Base-by-base conservation (phyloP, 1,140 invertebrate genomes). In the Mycetomoellerius zeteki region DNA sequence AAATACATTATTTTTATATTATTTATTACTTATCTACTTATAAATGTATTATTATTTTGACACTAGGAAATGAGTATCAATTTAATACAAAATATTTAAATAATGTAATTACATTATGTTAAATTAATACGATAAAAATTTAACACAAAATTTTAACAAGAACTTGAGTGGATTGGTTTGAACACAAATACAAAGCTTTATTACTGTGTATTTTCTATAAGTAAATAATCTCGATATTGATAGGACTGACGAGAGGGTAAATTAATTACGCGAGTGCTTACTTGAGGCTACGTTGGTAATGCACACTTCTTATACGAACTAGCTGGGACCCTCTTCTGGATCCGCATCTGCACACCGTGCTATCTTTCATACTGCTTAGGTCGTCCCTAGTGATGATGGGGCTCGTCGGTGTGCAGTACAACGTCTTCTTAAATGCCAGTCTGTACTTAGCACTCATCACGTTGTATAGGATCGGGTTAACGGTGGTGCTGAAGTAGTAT, bases 401-500 rank as follows among this genome's bases (percentile, higher is more conserved):
- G 14, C 64, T 90, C 14, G n/a, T 64, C 0, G 84, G 73, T 0
- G 52, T 64, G n/a, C 89, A 91, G 88, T 96, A 97, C 0, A 97
- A 95, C 0, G 97, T 97, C 89, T 97, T 96, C 78, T 96, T 96
- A 89, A 99, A 99, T 1, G 98, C 98, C 7, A 96, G 96, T n/a
- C 98, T 95, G 94, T 98, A 99, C 89, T 97, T 97, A 52, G 96
- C 96, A 7, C 98, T 99, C 98, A 99, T 99, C 1, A 99, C 96
- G 93, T 98, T 98, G 94, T 99, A 99, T 0, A 99, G 94, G 71
- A 99, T 98, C 0, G 98, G 98, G 95, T 99, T 99, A 50, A 98
- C 96, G 0, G 98, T 98, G 47, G 97, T 97, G 30, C 98, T 98
- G 72, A 99, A 96, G 94, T 98, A 99, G 95, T 99, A 99, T 10